Percentiles rank a stretch among this genome's conserved stretches.
Evolutionary conservation across 2,888 invertebrate species (phyloP).

Genomic region (Stratiomys singularior): DNA sequence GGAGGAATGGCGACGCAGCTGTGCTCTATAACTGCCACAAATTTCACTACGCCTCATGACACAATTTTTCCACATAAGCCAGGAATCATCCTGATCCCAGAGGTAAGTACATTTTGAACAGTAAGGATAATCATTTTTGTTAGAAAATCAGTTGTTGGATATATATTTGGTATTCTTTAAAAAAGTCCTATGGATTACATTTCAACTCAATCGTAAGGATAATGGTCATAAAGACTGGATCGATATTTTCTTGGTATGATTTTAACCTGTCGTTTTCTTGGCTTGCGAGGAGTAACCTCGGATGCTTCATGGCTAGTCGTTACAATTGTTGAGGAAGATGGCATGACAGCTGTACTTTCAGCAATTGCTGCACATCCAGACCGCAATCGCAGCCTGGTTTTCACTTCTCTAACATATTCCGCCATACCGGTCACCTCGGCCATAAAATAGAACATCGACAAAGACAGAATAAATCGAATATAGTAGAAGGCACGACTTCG

Average conservation of each 20-base stretch:
- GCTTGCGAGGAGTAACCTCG: background rate
- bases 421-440: conserved; percentile 48
- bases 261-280: background rate
- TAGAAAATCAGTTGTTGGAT: background rate
- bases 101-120: conserved; percentile 68
- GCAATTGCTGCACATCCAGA: background rate
- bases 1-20: conserved; percentile 79
- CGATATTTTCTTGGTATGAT: conserved; percentile 21
- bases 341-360: background rate
- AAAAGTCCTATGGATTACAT: background rate
- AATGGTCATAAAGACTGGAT: background rate
- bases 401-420: background rate
- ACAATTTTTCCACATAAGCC: conserved; percentile 85
- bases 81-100: conserved; percentile 78
- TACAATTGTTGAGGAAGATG: background rate
- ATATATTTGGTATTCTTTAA: background rate
- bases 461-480: conserved; percentile 55
- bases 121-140: background rate
- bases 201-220: background rate
- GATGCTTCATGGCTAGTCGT: background rate
- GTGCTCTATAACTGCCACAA: conserved; percentile 85
- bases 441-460: conserved; percentile 51
- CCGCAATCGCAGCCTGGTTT: background rate
- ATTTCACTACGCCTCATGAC: conserved; percentile 84
- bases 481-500: conserved; percentile 55